Conservation (phyloP, 2,113 vertebrate genomes). For the Turnix velox region DNA sequence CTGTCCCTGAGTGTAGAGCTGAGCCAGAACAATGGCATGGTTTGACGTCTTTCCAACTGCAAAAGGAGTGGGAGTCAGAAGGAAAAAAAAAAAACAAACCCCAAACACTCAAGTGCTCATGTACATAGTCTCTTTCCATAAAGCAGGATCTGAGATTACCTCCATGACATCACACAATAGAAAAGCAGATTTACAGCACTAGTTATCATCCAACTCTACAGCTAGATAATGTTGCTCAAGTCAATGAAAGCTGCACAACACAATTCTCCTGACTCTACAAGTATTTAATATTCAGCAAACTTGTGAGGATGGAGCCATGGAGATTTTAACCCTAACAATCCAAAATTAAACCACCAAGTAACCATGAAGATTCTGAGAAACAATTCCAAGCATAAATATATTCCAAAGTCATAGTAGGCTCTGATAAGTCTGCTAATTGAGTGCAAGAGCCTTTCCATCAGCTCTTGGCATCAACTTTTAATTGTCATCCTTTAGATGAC, state of each 20-base stretch:
- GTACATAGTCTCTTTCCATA: background rate
- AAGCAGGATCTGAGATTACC: background rate
- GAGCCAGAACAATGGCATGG: constrained; percentile 93
- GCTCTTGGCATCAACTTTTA: background rate
- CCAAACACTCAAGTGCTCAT: background rate
- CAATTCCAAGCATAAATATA: background rate
- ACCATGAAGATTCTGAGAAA: background rate
- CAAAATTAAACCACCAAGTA: background rate
- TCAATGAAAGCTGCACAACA: background rate
- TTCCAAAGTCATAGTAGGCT: background rate
- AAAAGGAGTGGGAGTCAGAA: background rate
- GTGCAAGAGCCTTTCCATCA: background rate
- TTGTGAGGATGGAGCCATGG: background rate
- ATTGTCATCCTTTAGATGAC: background rate
- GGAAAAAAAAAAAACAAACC: background rate
- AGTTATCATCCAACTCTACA: background rate
- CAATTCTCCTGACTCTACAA: background rate
- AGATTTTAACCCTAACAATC: background rate
- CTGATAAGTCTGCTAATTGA: background rate
- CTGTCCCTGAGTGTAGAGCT: constrained; percentile 88
- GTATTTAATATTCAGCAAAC: background rate
- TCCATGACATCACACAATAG: background rate
- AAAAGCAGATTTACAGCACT: background rate
- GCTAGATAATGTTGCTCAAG: background rate
- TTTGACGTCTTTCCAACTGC: constrained; percentile 96